Evolutionary conservation across 2,113 vertebrate genomes (phyloP).

Genomic region (Phoxinus phoxinus): DNA sequence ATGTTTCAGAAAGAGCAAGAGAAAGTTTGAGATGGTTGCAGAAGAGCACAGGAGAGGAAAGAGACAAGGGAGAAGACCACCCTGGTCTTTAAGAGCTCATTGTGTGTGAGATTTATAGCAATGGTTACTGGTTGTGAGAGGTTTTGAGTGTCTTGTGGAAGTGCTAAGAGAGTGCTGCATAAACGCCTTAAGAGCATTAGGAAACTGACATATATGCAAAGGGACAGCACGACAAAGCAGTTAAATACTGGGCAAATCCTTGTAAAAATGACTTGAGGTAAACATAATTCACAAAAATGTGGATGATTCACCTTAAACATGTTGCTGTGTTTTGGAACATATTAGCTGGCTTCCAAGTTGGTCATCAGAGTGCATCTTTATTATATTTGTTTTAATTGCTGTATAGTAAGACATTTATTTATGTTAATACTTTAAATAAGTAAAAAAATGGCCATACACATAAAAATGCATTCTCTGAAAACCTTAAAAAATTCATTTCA

Average conservation of each 20-base stretch:
- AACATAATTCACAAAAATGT: not conserved
- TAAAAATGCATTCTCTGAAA: not conserved
- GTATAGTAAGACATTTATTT: not conserved
- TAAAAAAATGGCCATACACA: not conserved
- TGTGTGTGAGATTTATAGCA: conserved; percentile 57
- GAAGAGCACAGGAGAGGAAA: conserved; percentile 29
- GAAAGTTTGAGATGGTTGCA: conserved; percentile 49
- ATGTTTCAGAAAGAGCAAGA: conserved; percentile 48
- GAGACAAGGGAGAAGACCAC: conserved; percentile 79
- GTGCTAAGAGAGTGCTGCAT: conserved; percentile 44
- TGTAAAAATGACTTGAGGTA: not conserved
- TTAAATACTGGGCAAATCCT: too few relatives aligned
- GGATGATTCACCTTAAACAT: not conserved
- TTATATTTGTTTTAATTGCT: too few relatives aligned
- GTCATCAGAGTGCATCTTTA: not conserved
- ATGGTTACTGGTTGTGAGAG: conserved; percentile 3
- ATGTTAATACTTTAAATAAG: not conserved
- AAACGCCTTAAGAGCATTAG: conserved; percentile 31
- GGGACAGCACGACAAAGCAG: not conserved
- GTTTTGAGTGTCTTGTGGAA: conserved; percentile 37
- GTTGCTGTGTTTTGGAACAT: not conserved
- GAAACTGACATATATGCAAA: not conserved
- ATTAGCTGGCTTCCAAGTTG: not conserved
- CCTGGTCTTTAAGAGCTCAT: conserved; percentile 74
- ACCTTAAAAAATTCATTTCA: not conserved